Percentiles rank a stretch among this genome's conserved stretches.
These are phyloP conservation scores for Margaritifera margaritifera DNA, from an alignment of 2,888 invertebrate genomes.

Conservation along the genomic window DNA sequence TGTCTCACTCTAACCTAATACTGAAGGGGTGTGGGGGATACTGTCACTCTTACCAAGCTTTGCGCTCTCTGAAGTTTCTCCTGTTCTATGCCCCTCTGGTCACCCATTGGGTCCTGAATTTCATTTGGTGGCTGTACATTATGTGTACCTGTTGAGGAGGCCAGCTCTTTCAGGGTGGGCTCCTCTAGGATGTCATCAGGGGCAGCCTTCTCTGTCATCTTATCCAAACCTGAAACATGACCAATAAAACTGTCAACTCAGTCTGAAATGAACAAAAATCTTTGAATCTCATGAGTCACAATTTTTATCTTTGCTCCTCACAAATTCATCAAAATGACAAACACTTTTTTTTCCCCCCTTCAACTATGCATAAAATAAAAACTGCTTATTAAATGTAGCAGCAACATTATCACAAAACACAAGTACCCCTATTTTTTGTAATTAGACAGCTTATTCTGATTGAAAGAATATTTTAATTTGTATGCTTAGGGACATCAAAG, in stretches of 20 bases:
- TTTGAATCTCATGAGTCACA: background rate
- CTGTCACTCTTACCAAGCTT: conserved; percentile 44
- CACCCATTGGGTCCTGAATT: conserved; percentile 53
- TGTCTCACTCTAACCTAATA: too few relatives aligned
- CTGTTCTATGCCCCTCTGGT: conserved; percentile 20
- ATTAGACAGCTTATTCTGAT: too few relatives aligned
- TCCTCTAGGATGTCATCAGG: conserved; percentile 76
- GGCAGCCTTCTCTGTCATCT: conserved; percentile 95
- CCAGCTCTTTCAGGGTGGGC: conserved; percentile 60
- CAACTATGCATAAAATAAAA: too few relatives aligned
- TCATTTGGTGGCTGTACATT: conserved; percentile 61
- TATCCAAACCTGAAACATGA: conserved; percentile 80
- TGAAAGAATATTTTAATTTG: too few relatives aligned
- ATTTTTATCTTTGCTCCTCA: background rate
- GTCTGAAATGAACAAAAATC: background rate
- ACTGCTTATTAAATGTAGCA: too few relatives aligned
- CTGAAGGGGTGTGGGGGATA: background rate
- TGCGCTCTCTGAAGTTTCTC: conserved; percentile 45
- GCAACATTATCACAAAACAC: too few relatives aligned
- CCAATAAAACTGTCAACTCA: background rate
- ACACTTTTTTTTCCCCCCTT: too few relatives aligned
- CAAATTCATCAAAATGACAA: background rate
- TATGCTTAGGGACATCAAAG: too few relatives aligned
- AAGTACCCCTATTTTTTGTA: too few relatives aligned
- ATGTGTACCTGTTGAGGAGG: conserved; percentile 51